phyloP scores from a whole-genome alignment of 2,888 invertebrate genomes.

The Strigamia maritima region DNA sequence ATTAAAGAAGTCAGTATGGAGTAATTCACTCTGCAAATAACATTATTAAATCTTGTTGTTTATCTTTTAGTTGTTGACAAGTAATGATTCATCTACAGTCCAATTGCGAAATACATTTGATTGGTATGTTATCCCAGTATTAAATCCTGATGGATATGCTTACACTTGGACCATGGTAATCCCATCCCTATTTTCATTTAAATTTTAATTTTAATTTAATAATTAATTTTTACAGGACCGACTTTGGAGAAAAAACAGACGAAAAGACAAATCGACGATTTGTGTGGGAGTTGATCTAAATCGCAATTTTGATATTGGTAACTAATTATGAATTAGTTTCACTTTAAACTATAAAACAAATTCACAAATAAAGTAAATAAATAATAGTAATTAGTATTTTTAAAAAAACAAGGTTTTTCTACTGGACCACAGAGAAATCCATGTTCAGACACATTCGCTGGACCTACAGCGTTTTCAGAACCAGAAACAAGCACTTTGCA shows the following conservation, averaged over 20 bases:
- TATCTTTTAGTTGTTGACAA: not conserved
- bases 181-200: not conserved
- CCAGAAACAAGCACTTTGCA: not conserved
- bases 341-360: not conserved
- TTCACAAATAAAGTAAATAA: no score
- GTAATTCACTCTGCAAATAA: not conserved
- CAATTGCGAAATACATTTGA: constrained; percentile 45
- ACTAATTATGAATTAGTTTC: not conserved
- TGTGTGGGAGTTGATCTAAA: not conserved
- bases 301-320: not conserved
- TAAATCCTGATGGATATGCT: constrained; percentile 49
- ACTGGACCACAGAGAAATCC: not conserved
- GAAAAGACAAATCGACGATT: no score
- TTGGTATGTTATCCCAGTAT: constrained; percentile 46
- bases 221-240: not conserved
- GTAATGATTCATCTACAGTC: constrained; percentile 41
- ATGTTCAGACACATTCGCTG: not conserved
- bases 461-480: not conserved
- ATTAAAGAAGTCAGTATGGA: constrained; percentile 54
- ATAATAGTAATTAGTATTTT: not conserved
- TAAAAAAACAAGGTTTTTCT: not conserved
- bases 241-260: not conserved
- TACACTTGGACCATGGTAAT: constrained; percentile 46
- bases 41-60: not conserved
- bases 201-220: not conserved